A percentile compares a stretch with the other conserved stretches of the same genome.
Evolutionary conservation across 2,113 vertebrate genomes (phyloP).

Genomic region (Cephalopterus ornatus): DNA sequence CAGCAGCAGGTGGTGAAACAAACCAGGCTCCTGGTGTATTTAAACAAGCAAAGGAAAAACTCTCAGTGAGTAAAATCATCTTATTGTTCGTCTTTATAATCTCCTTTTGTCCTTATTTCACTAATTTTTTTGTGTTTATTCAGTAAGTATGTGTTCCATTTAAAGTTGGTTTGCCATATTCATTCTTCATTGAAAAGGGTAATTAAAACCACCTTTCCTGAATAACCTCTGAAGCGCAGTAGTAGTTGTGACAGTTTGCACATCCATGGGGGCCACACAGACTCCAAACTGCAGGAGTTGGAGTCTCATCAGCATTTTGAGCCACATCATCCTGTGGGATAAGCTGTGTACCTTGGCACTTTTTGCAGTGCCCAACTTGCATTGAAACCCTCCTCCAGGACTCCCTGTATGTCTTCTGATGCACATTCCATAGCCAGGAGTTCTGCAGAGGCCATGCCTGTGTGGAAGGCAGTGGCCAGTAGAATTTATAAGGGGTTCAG

Average conservation of each 20-base stretch:
- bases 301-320: neutral
- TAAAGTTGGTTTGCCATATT: neutral
- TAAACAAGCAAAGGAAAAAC: conserved; percentile 90
- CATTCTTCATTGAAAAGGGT: neutral
- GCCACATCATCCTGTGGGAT: neutral
- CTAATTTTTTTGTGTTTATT: conserved; percentile 5
- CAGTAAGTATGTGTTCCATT: neutral
- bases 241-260: neutral
- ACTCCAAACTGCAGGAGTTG: neutral
- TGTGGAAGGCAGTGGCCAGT: neutral
- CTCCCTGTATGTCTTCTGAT: neutral
- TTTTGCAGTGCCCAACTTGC: neutral
- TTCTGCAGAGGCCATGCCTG: neutral
- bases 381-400: neutral
- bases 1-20: conserved; percentile 81
- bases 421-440: neutral
- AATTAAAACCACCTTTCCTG: neutral
- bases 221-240: neutral
- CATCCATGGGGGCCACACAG: neutral
- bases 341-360: neutral
- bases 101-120: neutral
- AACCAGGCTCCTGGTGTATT: conserved; percentile 86
- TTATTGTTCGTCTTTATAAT: conserved; percentile 9
- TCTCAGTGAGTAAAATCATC: conserved; percentile 84
- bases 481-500: neutral